Evolutionary conservation across 2,797 vertebrate genomes (phyloP), one percentile per base, ranked within the genome.

Genomic region (Poeciliopsis gracilis): DNA sequence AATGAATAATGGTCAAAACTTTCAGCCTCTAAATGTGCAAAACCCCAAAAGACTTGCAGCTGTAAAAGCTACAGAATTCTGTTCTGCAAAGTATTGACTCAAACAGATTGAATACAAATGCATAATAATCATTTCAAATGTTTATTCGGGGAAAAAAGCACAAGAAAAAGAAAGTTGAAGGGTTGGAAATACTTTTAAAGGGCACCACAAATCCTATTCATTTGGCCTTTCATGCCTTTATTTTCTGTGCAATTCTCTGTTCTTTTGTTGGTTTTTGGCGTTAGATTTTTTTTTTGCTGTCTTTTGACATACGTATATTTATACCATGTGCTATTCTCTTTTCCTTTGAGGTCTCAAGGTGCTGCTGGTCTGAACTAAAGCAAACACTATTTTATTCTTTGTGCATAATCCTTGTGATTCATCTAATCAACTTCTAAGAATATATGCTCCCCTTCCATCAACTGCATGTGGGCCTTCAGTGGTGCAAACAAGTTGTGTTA

Each of bases 401-500:
- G 57, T 69, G 15, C 73, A 72, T 83, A 78, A 87, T 85, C 82
- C 83, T 43, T 80, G 36, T 88, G 88, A 87, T 84, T 92, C 80
- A 90, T 86, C 79, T 36, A 20, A 78, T 82, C 76, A 55, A 84
- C 67, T 46, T 63, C 8, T 57, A 47, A 70, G 12, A 49, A 30
- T 23, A 38, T 70, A 30, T 38, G 41, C 67, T 12, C 33, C 45
- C 38, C 33, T 69, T 85, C 59, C 43, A 51, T 77, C 70, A 88
- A 70, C 82, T 82, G 46, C 15, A 84, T 82, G 79, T 41, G 82
- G 80, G 74, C 74, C 63, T 66, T 67, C 75, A 13, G 25, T 9
- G 20, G 4, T 66, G 23, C 79, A 28, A 77, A 3, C 46, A 43
- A 72, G 1, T n/a, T 70, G 76, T 74, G 38, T 8, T 57, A 70